Conservation (phyloP, 1,140 invertebrate genomes). For the Drosophila bifasciata region DNA sequence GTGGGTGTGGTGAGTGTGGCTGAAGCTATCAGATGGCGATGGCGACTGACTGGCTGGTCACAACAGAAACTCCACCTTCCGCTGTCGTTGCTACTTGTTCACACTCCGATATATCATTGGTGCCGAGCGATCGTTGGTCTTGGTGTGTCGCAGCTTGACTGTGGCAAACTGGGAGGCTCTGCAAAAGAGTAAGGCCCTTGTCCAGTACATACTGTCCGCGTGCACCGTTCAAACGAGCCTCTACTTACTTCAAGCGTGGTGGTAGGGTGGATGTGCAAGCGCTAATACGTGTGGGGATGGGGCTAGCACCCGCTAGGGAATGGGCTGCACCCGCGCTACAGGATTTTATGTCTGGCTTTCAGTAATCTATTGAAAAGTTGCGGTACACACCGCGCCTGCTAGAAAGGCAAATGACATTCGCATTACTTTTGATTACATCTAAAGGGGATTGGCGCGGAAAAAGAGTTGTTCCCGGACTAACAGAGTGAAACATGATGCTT, state of each 20-base stretch:
- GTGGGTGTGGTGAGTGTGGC: constrained; percentile 30
- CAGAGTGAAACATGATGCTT: too few species aligned
- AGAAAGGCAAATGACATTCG: constrained; percentile 52
- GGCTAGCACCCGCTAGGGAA: constrained; percentile 26
- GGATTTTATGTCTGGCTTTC: constrained; percentile 9
- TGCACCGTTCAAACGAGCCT: constrained; percentile 11
- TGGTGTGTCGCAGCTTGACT: constrained; percentile 93
- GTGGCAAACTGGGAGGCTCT: constrained; percentile 93
- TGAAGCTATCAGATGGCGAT: constrained; percentile 37
- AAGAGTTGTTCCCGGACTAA: too few species aligned
- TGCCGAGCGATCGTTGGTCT: constrained; percentile 93
- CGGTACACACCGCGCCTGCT: constrained; percentile 68
- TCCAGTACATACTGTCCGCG: constrained; percentile 24
- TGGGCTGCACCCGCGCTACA: constrained; percentile 16
- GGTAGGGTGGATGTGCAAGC: constrained; percentile 10
- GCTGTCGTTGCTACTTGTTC: constrained; percentile 82
- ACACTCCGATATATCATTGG: constrained; percentile 87
- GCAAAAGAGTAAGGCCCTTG: constrained; percentile 78
- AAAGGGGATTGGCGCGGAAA: neutral
- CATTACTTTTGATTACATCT: constrained; percentile 33
- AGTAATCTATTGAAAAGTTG: constrained; percentile 71
- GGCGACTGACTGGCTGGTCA: constrained; percentile 24
- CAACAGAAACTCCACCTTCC: constrained; percentile 73
- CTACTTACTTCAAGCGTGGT: constrained; percentile 41
- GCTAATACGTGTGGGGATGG: constrained; percentile 27